These are phyloP conservation scores for Cataglyphis hispanica DNA, from an alignment of 1,140 invertebrate genomes.

Conservation along the genomic window DNA sequence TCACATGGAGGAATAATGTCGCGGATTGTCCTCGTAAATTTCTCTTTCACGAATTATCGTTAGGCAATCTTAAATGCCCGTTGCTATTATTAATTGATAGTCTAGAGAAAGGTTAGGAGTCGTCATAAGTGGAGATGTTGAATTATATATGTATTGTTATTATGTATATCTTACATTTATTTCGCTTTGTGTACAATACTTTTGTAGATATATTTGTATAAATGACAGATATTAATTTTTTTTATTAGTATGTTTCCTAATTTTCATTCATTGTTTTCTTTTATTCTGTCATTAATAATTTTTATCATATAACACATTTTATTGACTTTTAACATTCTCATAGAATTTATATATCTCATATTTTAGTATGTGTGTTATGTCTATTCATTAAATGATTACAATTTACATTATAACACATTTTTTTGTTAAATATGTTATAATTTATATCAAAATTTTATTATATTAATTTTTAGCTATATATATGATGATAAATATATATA, in stretches of 20 bases:
- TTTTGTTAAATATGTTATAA: not conserved
- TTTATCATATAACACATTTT: not conserved
- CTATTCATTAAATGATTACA: not conserved
- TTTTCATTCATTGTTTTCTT: not conserved
- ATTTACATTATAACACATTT: not conserved
- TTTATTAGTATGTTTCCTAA: not conserved
- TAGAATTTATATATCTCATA: not conserved
- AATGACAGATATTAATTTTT: not conserved
- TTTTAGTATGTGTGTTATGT: too few relatives aligned
- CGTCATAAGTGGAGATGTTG: not conserved
- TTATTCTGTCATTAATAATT: not conserved
- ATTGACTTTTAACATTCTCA: not conserved
- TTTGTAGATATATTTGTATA: not conserved
- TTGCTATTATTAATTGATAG: constrained; percentile 14
- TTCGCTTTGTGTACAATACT: not conserved
- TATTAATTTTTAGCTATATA: not conserved
- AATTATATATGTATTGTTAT: not conserved
- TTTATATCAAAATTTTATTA: not conserved
- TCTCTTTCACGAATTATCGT: not conserved
- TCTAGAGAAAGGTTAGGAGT: too few relatives aligned
- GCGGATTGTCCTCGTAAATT: not conserved
- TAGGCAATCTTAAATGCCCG: not conserved
- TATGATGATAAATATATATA: not conserved
- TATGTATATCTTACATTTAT: not conserved
- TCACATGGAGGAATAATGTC: not conserved